Conservation (phyloP, 2,888 invertebrate species). For the Strigamia transsilvanica region DNA sequence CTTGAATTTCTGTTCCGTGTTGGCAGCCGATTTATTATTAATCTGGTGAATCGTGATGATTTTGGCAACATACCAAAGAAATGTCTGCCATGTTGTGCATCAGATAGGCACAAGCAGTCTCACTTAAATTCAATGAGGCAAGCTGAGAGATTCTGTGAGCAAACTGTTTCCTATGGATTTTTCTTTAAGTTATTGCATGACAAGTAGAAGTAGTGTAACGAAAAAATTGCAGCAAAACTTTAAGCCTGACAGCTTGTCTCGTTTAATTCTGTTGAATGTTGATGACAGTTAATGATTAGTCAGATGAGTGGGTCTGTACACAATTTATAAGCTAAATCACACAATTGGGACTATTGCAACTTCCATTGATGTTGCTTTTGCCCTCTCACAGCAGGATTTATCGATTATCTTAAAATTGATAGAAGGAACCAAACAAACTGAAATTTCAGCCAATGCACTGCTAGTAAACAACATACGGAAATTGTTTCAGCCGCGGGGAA, state of each 20-base stretch:
- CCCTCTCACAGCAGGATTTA: too few species aligned
- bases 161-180: not conserved
- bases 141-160: conserved; percentile 12
- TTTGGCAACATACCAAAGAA: conserved; percentile 39
- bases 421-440: too few species aligned
- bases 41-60: conserved; percentile 46
- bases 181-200: not conserved
- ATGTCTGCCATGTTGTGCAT: conserved; percentile 28
- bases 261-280: too few species aligned
- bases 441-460: too few species aligned
- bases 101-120: conserved; percentile 18
- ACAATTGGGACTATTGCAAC: too few species aligned
- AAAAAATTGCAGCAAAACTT: not conserved
- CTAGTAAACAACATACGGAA: too few species aligned
- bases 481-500: too few species aligned
- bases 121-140: conserved; percentile 38
- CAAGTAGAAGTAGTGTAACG: not conserved
- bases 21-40: conserved; percentile 47
- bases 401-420: too few species aligned
- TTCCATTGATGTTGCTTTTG: too few species aligned
- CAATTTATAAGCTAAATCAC: too few species aligned
- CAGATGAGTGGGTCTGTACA: too few species aligned
- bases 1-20: conserved; percentile 22
- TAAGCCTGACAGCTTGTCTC: not conserved
- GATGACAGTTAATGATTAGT: too few species aligned